A percentile compares a stretch with the other conserved stretches of the same genome.
Conservation (phyloP, 2,888 invertebrate species). For the Tubulanus polymorphus region DNA sequence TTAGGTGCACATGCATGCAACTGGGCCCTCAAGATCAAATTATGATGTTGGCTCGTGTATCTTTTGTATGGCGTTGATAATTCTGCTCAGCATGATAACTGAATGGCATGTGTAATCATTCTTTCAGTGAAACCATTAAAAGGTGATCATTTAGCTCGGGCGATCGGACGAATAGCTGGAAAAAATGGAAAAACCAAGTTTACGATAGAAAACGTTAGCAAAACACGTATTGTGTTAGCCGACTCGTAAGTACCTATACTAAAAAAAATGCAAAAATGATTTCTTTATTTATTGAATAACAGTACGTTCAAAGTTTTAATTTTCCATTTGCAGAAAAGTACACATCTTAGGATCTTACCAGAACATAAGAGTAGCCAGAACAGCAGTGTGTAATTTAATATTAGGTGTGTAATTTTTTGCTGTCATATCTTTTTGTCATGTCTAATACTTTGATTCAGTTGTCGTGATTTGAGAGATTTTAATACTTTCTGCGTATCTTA, state of each 20-base stretch:
- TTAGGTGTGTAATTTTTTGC: conserved; percentile 60
- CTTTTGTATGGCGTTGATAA: no score
- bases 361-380: conserved; percentile 89
- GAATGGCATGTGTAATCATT: conserved; percentile 4
- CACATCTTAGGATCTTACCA: conserved; percentile 96
- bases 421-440: neutral
- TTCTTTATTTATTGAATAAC: no score
- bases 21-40: no score
- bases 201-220: conserved; percentile 98
- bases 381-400: conserved; percentile 93
- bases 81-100: no score
- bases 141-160: conserved; percentile 92
- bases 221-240: conserved; percentile 94
- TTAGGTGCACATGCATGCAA: no score
- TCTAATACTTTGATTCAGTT: conserved; percentile 1
- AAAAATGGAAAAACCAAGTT: conserved; percentile 96
- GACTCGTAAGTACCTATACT: conserved; percentile 59
- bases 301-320: conserved; percentile 6
- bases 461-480: conserved; percentile 1
- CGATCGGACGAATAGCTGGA: conserved; percentile 95
- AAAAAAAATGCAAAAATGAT: no score
- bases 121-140: conserved; percentile 78
- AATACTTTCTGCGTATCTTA: no score
- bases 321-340: conserved; percentile 67
- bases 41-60: no score